Evolutionary conservation across 1,140 invertebrate species (phyloP).

Genomic region (Plodia interpunctella): DNA sequence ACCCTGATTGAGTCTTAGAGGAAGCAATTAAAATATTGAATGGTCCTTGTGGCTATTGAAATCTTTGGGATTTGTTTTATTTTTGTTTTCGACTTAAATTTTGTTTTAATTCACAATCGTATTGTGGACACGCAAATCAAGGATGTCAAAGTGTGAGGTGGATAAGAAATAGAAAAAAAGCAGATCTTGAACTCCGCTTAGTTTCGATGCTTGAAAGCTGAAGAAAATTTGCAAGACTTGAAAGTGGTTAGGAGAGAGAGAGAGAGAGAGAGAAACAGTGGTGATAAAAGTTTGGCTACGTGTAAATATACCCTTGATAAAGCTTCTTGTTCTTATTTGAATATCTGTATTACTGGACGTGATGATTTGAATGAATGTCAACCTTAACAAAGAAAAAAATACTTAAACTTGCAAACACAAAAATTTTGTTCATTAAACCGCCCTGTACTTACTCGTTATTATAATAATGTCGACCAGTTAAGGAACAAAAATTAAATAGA

Average conservation of each 20-base stretch:
- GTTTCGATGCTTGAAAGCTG: no score
- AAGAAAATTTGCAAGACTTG: no score
- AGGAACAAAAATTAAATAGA: constrained; percentile 54
- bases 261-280: no score
- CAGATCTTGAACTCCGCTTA: no score
- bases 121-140: no score
- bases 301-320: no score
- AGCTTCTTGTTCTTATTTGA: no score
- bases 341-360: not conserved
- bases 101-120: not conserved
- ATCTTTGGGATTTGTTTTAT: not conserved
- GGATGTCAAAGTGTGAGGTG: no score
- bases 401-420: not conserved
- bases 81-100: not conserved
- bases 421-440: constrained; percentile 9
- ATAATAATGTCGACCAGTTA: constrained; percentile 34
- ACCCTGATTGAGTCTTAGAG: constrained; percentile 48
- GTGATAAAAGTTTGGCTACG: no score
- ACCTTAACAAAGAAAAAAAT: not conserved
- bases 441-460: constrained; percentile 18
- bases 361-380: no score
- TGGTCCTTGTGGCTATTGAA: constrained; percentile 17
- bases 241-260: no score
- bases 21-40: constrained; percentile 63
- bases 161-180: no score